A percentile compares a stretch with the other conserved stretches of the same genome.
Evolutionary conservation across 2,888 invertebrate genomes (phyloP).

Genomic region (Eurytoma adleriae): DNA sequence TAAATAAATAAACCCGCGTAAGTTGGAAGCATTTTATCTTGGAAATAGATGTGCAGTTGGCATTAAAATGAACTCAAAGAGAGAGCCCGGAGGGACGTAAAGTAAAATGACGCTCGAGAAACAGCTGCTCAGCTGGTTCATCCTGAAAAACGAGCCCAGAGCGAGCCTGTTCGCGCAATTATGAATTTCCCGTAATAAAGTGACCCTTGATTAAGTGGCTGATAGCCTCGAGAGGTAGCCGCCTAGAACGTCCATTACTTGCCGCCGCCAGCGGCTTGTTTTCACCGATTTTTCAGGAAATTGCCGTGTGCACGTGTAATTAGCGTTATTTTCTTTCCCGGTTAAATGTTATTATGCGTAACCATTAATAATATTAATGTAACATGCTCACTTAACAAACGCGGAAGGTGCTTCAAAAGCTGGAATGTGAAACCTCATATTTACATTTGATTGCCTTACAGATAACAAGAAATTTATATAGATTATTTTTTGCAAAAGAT

Average conservation of each 20-base stretch:
- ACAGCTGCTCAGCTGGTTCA: constrained; percentile 11
- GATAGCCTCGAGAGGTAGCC: constrained; percentile 16
- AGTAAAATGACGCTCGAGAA: constrained; percentile 19
- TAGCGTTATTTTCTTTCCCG: neutral
- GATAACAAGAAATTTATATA: no score
- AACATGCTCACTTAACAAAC: no score
- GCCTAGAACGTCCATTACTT: constrained; percentile 8
- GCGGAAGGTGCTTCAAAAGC: no score
- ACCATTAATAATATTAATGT: no score
- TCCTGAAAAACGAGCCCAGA: constrained; percentile 9
- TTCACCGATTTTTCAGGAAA: constrained; percentile 1
- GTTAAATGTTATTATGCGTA: no score
- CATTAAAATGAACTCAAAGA: neutral
- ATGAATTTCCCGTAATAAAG: constrained; percentile 48
- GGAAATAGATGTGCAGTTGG: no score
- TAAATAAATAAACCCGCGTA: no score
- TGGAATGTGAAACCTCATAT: no score
- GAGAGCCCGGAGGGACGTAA: neutral
- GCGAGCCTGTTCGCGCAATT: constrained; percentile 16
- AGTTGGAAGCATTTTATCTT: no score
- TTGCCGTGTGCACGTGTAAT: neutral
- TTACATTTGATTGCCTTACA: no score
- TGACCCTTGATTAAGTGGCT: constrained; percentile 24
- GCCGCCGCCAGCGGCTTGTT: neutral
- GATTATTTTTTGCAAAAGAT: no score